These are phyloP conservation scores for Bradypus variegatus DNA, from an alignment of 2,797 vertebrate genomes.

Conservation along the genomic window DNA sequence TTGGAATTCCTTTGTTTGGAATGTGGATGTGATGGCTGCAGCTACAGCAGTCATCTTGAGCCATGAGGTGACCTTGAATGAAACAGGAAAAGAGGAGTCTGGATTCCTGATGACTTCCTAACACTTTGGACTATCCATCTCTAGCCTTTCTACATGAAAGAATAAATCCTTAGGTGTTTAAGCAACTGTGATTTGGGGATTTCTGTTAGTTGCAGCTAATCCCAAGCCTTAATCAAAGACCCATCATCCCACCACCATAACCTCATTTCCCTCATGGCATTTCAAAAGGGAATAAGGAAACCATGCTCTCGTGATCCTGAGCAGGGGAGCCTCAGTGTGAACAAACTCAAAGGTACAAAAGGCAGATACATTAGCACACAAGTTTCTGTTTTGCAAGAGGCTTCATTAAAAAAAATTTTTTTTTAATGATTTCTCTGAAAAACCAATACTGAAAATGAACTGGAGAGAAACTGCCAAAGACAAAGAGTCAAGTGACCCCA, in stretches of 20 bases:
- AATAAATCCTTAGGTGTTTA: not conserved
- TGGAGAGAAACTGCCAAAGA: not conserved
- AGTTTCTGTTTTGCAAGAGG: not conserved
- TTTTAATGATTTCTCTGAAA: not conserved
- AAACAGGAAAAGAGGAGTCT: not conserved
- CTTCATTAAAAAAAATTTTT: not conserved
- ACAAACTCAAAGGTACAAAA: not conserved
- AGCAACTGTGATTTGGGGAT: not conserved
- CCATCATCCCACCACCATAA: not conserved
- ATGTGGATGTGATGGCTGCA: not conserved
- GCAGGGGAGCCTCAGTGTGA: not conserved
- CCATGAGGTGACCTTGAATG: not conserved
- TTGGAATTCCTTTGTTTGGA: not conserved
- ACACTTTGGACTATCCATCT: not conserved
- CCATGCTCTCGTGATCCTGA: not conserved
- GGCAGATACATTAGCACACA: rapidly evolving
- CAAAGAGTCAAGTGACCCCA: not conserved
- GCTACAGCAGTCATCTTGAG: not conserved
- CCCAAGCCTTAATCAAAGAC: not conserved
- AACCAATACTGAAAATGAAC: not conserved
- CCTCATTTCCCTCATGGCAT: not conserved
- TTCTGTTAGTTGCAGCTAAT: not conserved
- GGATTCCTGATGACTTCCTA: not conserved
- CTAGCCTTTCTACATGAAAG: not conserved
- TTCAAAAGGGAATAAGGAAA: not conserved